Base-by-base conservation (phyloP, 1,140 invertebrate species). In the Sipha flava region DNA sequence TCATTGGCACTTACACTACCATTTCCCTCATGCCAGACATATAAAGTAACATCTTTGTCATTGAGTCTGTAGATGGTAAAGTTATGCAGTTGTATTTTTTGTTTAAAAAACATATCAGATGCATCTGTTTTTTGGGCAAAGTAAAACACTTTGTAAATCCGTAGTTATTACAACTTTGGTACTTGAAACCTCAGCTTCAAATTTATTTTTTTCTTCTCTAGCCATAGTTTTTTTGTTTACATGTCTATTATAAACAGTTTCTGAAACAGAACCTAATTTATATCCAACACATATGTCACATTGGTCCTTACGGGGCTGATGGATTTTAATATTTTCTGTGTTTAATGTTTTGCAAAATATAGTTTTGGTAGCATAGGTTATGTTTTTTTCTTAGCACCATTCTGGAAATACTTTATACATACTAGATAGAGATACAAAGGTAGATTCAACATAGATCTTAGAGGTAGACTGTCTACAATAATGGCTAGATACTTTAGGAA, bases 1-100 rank as follows among this genome's bases (percentile, higher is more conserved):
- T 83, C 81, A 66, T 83, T 84, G 1, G 81, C 81, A 14, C 81
- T 81, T 47, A 84, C 83, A 23, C 82, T 81, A 14, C 83, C 84
- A 57, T 84, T 81, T 16, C 62, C 82, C 80, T 85, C 82, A 81
- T 84, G 81, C 83, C 83, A 84, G 10, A 84, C 81, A 82, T 84
- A 84, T 14, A 84, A 57, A 64, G 64, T 52, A 7, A 84, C 83
- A 80, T 84, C 79, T 77, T 81, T 81, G 68, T 81, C 79, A 79
- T 82, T 82, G 10, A 82, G 66, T 37, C 72, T 59, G 62, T 84
- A 84, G 18, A 84, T 75, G 23, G 82, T 81, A 37, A 82, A 82
- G 81, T 84, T 82, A 79, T 84, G 83, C 26, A 83, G 12, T 77
- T 82, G 81, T 1, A 83, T 52, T 81, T 84, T 83, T 80, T 82